Evolutionary conservation across 2,797 vertebrate species (phyloP).

Genomic region (Silurus lanzhouensis): DNA sequence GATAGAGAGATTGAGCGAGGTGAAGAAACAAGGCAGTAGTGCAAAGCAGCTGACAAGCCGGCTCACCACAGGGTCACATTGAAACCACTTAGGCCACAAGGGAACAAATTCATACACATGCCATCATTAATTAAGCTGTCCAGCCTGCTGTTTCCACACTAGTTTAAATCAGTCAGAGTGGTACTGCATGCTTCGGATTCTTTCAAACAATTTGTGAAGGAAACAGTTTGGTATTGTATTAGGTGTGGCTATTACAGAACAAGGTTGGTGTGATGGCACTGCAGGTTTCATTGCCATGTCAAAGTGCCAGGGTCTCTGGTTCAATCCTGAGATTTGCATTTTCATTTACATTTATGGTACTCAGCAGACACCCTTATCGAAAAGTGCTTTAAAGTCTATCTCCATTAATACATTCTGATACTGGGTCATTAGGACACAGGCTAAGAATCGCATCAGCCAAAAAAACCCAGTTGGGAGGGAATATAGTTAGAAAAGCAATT

Average conservation of each 20-base stretch:
- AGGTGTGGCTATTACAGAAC: not conserved
- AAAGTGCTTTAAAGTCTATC: no score
- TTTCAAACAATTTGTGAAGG: constrained; percentile 8
- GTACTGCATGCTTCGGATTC: constrained; percentile 30
- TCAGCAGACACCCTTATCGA: no score
- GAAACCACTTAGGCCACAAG: constrained; percentile 59
- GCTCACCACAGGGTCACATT: constrained; percentile 53
- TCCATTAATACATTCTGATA: no score
- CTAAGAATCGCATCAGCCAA: no score
- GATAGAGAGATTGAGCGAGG: constrained; percentile 6
- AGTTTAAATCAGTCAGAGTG: constrained; percentile 31
- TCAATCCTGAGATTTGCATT: not conserved
- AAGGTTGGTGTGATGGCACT: not conserved
- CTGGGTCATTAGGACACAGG: no score
- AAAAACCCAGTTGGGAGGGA: no score
- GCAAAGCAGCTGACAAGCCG: constrained; percentile 59
- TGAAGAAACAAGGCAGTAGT: constrained; percentile 41
- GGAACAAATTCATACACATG: constrained; percentile 50
- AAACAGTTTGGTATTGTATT: constrained; percentile 17
- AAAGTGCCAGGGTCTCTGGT: not conserved
- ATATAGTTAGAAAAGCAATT: no score
- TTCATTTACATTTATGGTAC: no score
- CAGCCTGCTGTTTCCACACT: constrained; percentile 41
- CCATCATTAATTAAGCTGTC: constrained; percentile 53
- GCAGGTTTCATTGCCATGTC: not conserved